Evolutionary conservation across 2,888 invertebrate species (phyloP), one percentile per base, ranked within the genome.

Genomic region (Physocephala rufipes): DNA sequence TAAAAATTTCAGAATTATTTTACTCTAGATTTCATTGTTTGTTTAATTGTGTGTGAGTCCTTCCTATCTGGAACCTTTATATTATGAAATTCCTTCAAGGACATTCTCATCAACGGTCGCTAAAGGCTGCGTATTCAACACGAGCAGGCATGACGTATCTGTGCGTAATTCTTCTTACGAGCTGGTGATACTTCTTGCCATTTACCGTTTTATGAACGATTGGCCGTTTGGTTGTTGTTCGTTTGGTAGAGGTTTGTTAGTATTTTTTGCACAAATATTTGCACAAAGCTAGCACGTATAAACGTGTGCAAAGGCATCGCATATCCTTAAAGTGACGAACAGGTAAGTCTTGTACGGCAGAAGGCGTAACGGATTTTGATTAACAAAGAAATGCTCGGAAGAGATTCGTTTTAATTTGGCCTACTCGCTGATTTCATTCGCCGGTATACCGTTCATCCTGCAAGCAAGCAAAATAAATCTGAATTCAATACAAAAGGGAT

Each of bases 11-110:
- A 36, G 51, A 51, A 30, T 36, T 2, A 49, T 65, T 49, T 19
- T 61, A 61, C 67, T 68, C 67, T 68, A 68, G 12, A 61, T 68
- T 68, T 61, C 67, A 68, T 68, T 68, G 61, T 68, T 61, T 28
- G 16, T 36, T 36, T 62, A 68, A 68, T 62, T 26, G 15, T 58
- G n/a, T n/a, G n/a, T n/a, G 58, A 28, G 26, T 5, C 16, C 15
- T 24, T 51, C 58, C 51, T 36, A 58, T 21, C 19, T n/a, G 1
- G 55, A 58, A 55, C 58, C 67, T 51, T 55, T 58, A 58, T 55
- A 55, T 45, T 67, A 58, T 19, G 58, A 58, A 13, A 9, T 36
- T 7, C 36, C 9, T 58, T 45, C 55, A 67, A 67, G 67, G 67
- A 67, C 67, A 63, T 63, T 26, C 4, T 9, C 36, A 36, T 36